Evolutionary conservation across 1,140 invertebrate genomes (phyloP).

Genomic region (Trichonephila inaurata): DNA sequence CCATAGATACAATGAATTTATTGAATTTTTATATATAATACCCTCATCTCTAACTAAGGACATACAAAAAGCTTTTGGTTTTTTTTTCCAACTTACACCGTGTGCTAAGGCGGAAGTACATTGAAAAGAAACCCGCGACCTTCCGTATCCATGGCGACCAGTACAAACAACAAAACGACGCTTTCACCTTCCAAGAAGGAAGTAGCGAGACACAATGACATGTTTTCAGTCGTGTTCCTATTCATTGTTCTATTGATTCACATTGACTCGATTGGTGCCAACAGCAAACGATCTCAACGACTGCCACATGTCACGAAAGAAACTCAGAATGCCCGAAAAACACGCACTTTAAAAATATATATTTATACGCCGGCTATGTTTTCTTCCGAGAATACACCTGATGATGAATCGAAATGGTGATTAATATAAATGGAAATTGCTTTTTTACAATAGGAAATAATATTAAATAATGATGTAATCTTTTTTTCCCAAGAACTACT

Average conservation of each 20-base stretch:
- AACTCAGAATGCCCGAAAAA: too few species aligned
- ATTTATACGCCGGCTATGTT: too few species aligned
- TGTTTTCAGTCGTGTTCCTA: conserved; percentile 1
- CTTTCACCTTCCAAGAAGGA: conserved; percentile 39
- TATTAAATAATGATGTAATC: too few species aligned
- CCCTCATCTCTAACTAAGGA: background rate
- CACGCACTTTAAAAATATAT: too few species aligned
- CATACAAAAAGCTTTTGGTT: background rate
- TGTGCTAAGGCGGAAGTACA: background rate
- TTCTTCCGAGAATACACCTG: too few species aligned
- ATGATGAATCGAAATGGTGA: too few species aligned
- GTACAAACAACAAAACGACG: background rate
- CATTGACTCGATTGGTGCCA: conserved; percentile 5
- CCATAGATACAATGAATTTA: background rate
- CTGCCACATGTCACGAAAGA: background rate
- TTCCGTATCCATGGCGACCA: conserved; percentile 32
- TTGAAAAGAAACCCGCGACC: background rate
- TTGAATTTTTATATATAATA: too few species aligned
- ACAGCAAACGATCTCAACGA: background rate
- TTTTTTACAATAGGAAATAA: too few species aligned
- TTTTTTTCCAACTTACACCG: background rate
- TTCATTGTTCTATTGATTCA: background rate
- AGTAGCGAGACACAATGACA: background rate
- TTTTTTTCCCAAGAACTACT: too few species aligned
- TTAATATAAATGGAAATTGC: too few species aligned